Evolutionary conservation across 2,113 vertebrate species (phyloP).

Genomic region (Campylomormyrus numenius): DNA sequence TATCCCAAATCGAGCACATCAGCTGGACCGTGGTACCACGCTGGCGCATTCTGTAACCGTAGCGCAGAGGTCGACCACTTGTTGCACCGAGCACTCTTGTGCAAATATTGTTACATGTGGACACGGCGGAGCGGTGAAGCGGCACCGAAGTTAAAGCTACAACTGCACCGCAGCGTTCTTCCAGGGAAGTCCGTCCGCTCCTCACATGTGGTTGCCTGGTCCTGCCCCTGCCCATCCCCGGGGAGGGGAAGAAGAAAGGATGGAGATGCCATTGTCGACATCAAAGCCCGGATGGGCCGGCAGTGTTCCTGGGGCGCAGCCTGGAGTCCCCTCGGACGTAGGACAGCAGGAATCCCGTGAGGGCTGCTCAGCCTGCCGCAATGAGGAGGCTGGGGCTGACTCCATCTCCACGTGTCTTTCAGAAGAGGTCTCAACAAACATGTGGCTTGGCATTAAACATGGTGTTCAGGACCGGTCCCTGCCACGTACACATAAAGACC

Average conservation of each 20-base stretch:
- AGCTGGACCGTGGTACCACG: constrained; percentile 56
- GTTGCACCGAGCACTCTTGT: constrained; percentile 67
- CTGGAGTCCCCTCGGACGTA: constrained; percentile 24
- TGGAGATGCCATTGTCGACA: constrained; percentile 38
- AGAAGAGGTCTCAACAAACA: not conserved
- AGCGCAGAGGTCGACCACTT: constrained; percentile 64
- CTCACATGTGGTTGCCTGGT: constrained; percentile 50
- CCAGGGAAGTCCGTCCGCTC: constrained; percentile 59
- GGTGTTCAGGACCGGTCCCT: not conserved
- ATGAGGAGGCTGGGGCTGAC: not conserved
- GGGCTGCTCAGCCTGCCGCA: not conserved
- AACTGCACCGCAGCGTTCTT: constrained; percentile 57
- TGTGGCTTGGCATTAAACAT: not conserved
- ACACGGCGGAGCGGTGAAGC: constrained; percentile 60
- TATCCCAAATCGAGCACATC: constrained; percentile 50
- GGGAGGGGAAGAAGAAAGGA: constrained; percentile 29
- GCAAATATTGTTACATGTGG: constrained; percentile 73
- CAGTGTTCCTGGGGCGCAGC: constrained; percentile 48
- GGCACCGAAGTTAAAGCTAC: constrained; percentile 46
- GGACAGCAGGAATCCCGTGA: not conserved
- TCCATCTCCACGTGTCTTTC: not conserved
- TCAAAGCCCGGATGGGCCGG: constrained; percentile 54
- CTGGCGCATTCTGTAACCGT: constrained; percentile 61
- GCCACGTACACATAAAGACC: not conserved
- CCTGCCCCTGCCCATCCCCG: constrained; percentile 37